phyloP scores from a whole-genome alignment of 2,888 invertebrate genomes.

The Anaspis maculata region DNA sequence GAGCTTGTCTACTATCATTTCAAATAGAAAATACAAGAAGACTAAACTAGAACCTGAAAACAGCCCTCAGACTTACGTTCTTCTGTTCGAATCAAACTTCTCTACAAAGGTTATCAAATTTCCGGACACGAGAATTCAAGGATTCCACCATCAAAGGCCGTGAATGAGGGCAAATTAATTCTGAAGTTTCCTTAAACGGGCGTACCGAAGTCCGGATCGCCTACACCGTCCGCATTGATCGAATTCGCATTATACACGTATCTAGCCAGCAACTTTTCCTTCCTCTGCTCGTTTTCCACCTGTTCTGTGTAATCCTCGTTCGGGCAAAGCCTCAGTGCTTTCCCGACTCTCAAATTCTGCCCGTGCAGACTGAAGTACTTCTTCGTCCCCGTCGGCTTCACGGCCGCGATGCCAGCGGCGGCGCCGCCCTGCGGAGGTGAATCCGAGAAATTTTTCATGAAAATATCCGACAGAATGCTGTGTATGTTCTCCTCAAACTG shows the following conservation, averaged over 20 bases:
- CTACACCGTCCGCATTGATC: slow-evolving; percentile 47
- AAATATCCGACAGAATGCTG: slow-evolving; percentile 39
- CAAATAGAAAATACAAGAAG: no score
- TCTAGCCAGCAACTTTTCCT: slow-evolving; percentile 40
- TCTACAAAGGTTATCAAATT: no score
- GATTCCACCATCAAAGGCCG: no score
- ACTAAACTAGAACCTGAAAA: no score
- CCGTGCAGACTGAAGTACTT: slow-evolving; percentile 38
- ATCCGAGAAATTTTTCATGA: slow-evolving; percentile 34
- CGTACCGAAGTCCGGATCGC: slow-evolving; percentile 61
- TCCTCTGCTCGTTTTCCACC: slow-evolving; percentile 34
- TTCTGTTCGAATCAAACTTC: no score
- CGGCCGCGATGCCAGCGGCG: slow-evolving; percentile 8
- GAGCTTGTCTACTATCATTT: no score
- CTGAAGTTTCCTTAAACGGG: slow-evolving; percentile 58
- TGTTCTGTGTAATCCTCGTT: slow-evolving; percentile 33
- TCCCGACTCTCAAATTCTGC: slow-evolving; percentile 37
- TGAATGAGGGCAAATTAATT: no score
- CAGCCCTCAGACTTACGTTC: no score
- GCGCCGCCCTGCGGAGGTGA: slow-evolving; percentile 5
- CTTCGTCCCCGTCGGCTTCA: slow-evolving; percentile 30
- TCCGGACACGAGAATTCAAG: no score
- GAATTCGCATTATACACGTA: slow-evolving; percentile 42
- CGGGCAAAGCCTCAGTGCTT: slow-evolving; percentile 39
- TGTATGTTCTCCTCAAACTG: slow-evolving; percentile 43